A percentile compares a stretch with the other conserved stretches of the same genome.
Conservation (phyloP, 1,140 invertebrate species). For the Caenorhabditis remanei region DNA sequence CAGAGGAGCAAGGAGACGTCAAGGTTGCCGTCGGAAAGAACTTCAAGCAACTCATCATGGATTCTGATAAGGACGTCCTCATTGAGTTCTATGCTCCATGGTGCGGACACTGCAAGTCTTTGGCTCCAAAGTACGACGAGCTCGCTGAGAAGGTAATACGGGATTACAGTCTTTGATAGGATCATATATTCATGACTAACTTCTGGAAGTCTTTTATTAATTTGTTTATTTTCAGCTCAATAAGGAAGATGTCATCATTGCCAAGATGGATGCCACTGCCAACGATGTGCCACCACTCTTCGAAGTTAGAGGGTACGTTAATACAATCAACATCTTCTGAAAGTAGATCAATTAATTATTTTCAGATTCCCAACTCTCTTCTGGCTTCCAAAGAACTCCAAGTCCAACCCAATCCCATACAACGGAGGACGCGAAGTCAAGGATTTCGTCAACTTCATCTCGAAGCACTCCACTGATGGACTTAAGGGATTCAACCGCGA, state of each 20-base stretch:
- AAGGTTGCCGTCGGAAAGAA: slow-evolving; percentile 92
- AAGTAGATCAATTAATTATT: not conserved
- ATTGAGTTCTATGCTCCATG: slow-evolving; percentile 98
- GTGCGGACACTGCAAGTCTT: slow-evolving; percentile 98
- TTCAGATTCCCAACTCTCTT: slow-evolving; percentile 93
- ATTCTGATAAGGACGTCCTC: slow-evolving; percentile 91
- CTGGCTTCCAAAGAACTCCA: slow-evolving; percentile 90
- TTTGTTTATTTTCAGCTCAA: slow-evolving; percentile 81
- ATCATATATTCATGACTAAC: too few relatives aligned
- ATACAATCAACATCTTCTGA: not conserved
- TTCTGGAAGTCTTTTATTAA: not conserved
- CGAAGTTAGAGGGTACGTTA: slow-evolving; percentile 85
- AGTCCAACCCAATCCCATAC: slow-evolving; percentile 88
- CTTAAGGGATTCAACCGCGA: slow-evolving; percentile 89
- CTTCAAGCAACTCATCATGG: slow-evolving; percentile 88
- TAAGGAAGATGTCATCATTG: slow-evolving; percentile 89
- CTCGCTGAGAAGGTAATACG: slow-evolving; percentile 86
- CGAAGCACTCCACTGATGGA: slow-evolving; percentile 89
- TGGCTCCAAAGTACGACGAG: slow-evolving; percentile 93
- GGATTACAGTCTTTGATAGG: too few relatives aligned
- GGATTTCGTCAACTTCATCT: slow-evolving; percentile 95
- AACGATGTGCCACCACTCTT: slow-evolving; percentile 95
- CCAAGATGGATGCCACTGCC: slow-evolving; percentile 97
- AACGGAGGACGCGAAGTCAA: slow-evolving; percentile 93
- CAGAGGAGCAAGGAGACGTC: slow-evolving; percentile 85